These are phyloP conservation scores for Cephus spinipes DNA, from an alignment of 2,888 invertebrate species.

Conservation along the genomic window DNA sequence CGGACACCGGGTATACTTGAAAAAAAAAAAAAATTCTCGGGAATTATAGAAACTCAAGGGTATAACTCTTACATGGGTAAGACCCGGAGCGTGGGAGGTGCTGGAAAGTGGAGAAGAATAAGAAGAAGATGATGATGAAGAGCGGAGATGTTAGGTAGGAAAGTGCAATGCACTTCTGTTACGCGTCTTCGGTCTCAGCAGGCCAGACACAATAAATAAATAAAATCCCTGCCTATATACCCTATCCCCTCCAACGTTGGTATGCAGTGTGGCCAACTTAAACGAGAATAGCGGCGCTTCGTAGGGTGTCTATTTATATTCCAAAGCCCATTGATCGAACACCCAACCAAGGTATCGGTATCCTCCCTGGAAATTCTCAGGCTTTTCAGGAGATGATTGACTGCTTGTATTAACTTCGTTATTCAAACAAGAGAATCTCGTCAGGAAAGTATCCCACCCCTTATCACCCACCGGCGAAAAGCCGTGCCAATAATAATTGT, in stretches of 20 bases:
- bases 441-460: not conserved
- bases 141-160: not conserved
- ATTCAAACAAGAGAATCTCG: not conserved
- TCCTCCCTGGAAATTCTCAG: not conserved
- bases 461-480: too few species aligned
- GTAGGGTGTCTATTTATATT: constrained; percentile 13
- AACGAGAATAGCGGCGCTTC: not conserved
- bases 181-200: not conserved
- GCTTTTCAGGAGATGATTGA: not conserved
- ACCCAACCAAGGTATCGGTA: not conserved
- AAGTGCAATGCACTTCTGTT: constrained; percentile 6
- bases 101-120: too few species aligned
- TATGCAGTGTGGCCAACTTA: too few species aligned
- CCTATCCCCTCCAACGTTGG: not conserved
- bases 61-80: not conserved
- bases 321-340: constrained; percentile 17
- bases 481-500: too few species aligned
- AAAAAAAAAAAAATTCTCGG: too few species aligned
- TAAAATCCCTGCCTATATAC: constrained; percentile 2
- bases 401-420: not conserved
- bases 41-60: not conserved
- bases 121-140: too few species aligned
- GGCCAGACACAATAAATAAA: constrained; percentile 6
- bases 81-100: not conserved
- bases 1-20: too few species aligned